Conservation (phyloP, 2,113 vertebrate genomes). For the Artemisiospiza belli region DNA sequence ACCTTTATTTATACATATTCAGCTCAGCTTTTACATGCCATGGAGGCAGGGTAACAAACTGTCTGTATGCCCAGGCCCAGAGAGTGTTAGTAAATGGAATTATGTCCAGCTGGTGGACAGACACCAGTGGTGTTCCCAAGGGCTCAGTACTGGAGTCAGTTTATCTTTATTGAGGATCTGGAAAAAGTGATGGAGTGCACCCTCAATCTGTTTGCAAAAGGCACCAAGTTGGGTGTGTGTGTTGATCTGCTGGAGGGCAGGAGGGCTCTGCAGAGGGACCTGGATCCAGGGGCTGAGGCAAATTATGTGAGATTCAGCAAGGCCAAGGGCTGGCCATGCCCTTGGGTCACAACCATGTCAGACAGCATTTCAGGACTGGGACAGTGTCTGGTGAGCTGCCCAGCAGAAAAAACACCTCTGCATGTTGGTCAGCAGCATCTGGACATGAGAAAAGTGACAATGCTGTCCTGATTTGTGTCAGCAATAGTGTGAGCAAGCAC, state of each 20-base stretch:
- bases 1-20: neutral
- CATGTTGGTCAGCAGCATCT: accelerated
- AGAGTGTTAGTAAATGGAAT: neutral
- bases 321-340: neutral
- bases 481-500: neutral
- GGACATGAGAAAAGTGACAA: neutral
- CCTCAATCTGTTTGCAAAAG: neutral
- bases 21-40: neutral
- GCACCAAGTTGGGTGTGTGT: accelerated
- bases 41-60: neutral
- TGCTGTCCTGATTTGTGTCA: neutral
- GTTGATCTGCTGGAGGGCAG: neutral
- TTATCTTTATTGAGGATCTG: neutral
- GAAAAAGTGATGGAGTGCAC: accelerated
- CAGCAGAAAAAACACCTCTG: neutral
- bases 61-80: neutral
- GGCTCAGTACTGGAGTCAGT: neutral
- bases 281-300: too few species aligned
- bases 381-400: neutral
- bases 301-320: accelerated
- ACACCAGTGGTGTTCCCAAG: neutral
- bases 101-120: too few species aligned
- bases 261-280: neutral
- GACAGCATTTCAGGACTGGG: accelerated
- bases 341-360: neutral